Evolutionary conservation across 2,113 vertebrate genomes (phyloP).

Genomic region (Pipra filicauda): DNA sequence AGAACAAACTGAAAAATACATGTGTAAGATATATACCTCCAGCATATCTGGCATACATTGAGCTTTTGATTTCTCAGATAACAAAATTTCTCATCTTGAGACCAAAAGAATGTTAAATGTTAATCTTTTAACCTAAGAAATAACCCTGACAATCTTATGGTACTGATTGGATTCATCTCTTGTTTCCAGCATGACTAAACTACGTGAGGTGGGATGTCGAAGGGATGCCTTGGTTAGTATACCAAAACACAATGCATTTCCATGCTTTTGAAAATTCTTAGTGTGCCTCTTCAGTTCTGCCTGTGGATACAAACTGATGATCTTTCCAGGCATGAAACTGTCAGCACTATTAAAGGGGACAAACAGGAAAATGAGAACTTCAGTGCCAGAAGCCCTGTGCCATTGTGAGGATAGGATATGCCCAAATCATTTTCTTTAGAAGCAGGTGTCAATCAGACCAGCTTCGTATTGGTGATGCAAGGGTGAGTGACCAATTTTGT

Average conservation of each 20-base stretch:
- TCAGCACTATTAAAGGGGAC: neutral
- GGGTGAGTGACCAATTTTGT: neutral
- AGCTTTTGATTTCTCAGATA: neutral
- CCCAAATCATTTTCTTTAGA: neutral
- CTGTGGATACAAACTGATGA: neutral
- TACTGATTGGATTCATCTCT: neutral
- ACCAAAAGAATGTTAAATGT: neutral
- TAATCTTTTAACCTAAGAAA: conserved; percentile 18
- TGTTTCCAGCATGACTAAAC: neutral
- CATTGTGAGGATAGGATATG: neutral
- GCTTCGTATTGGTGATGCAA: neutral
- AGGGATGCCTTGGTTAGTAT: neutral
- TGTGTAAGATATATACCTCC: neutral
- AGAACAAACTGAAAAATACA: conserved; percentile 19
- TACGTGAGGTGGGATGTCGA: neutral
- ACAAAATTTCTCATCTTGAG: neutral
- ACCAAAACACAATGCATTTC: neutral
- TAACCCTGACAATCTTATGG: neutral
- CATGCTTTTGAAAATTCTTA: neutral
- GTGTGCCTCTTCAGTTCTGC: neutral
- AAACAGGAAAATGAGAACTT: neutral
- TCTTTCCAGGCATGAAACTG: neutral
- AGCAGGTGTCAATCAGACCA: neutral
- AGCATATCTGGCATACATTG: neutral
- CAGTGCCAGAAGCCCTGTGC: neutral